Conservation (phyloP, 2,888 invertebrate genomes). For the Drosophila falleni region DNA sequence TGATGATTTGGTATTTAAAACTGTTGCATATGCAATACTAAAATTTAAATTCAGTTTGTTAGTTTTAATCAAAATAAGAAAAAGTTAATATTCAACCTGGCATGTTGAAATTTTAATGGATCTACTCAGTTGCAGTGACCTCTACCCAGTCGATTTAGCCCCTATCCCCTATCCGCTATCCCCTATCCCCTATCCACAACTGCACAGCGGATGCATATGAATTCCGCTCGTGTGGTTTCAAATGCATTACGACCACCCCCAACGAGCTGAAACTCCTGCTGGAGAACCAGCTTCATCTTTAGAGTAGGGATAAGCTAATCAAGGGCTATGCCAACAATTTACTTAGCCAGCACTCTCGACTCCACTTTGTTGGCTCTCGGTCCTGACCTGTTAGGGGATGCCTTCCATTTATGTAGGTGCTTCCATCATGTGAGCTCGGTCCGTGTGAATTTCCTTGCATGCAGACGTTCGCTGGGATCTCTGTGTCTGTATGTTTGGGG, state of each 20-base stretch:
- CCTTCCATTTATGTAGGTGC: constrained; percentile 14
- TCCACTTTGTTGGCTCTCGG: constrained; percentile 1
- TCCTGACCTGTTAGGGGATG: constrained; percentile 12
- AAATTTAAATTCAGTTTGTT: constrained; percentile 8
- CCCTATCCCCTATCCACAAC: constrained; percentile 1
- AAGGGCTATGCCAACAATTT: constrained; percentile 78
- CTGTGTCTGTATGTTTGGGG: constrained; percentile 48
- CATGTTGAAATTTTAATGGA: constrained; percentile 44
- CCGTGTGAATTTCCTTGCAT: constrained; percentile 62
- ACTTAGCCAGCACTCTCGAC: constrained; percentile 62
- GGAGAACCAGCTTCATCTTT: constrained; percentile 12
- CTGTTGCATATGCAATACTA: not conserved
- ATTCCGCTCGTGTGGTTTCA: constrained; percentile 77
- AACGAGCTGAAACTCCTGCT: constrained; percentile 15
- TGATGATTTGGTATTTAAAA: not conserved
- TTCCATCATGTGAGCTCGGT: constrained; percentile 61
- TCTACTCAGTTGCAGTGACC: constrained; percentile 20
- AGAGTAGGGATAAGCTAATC: constrained; percentile 69
- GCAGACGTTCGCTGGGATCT: constrained; percentile 27
- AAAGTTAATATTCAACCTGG: constrained; percentile 34
- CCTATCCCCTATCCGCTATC: not conserved
- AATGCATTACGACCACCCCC: constrained; percentile 67
- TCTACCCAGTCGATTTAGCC: constrained; percentile 9
- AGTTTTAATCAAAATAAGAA: constrained; percentile 28
- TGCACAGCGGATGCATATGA: constrained; percentile 60